Base-by-base conservation (phyloP, 1,140 invertebrate species). In the Sminthurinus signatus region DNA sequence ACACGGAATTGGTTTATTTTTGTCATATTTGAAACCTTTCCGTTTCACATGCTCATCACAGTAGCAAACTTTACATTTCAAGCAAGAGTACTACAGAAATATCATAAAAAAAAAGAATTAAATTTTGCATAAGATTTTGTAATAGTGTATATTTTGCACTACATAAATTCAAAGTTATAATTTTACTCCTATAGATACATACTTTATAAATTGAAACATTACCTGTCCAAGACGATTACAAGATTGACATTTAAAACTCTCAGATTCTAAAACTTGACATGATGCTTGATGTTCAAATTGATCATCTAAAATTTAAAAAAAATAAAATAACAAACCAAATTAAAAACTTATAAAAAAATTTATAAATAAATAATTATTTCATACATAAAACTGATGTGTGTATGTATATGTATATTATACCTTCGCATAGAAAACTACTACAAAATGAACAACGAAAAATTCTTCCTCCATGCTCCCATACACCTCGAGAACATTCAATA, bases 271-370 rank as follows among this genome's bases (percentile, higher is more conserved):
- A 50, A 94, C 88, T 81, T 96, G 93, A 76, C 94, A 98, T 1
- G 90, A 95, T 10, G 94, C 94, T 80, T 98, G 94, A 79, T 98
- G 94, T 76, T 98, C 94, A 82, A 98, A 97, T 78, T 98, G 94
- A 78, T 98, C 94, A 80, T 98, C 94, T n/a, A n/a, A n/a, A n/a
- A n/a, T n/a, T n/a, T n/a, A n/a, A n/a, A n/a, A n/a, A n/a, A n/a
- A n/a, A n/a, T n/a, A n/a, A n/a, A n/a, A n/a, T n/a, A n/a, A n/a
- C n/a, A n/a, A n/a, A n/a, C n/a, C n/a, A n/a, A n/a, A n/a, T n/a
- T n/a, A n/a, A n/a, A n/a, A n/a, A n/a, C n/a, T n/a, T n/a, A n/a
- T n/a, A n/a, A n/a, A n/a, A n/a, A n/a, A n/a, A n/a, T n/a, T n/a
- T n/a, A n/a, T n/a, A n/a, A n/a, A n/a, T n/a, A n/a, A n/a, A n/a